Percentiles rank a stretch among this genome's conserved stretches.
Evolutionary conservation across 2,113 vertebrate species (phyloP).

Genomic region (Morone saxatilis): DNA sequence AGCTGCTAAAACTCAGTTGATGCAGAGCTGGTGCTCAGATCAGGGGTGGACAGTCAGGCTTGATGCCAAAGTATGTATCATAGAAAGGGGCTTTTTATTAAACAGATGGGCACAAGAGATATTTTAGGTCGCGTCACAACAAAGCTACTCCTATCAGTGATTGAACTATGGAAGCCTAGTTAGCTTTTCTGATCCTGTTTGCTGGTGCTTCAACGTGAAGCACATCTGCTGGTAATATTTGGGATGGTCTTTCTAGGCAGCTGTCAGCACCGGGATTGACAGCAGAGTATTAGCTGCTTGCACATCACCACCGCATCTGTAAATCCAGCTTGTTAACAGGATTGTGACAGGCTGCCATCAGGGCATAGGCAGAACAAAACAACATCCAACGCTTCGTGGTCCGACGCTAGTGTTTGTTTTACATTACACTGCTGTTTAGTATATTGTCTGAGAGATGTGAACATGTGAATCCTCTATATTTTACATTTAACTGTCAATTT

Average conservation of each 20-base stretch:
- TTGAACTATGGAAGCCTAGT: slow-evolving; percentile 37
- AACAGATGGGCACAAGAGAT: slow-evolving; percentile 69
- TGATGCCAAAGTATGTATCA: slow-evolving; percentile 48
- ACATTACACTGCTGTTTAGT: slow-evolving; percentile 7
- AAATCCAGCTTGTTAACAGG: slow-evolving; percentile 78
- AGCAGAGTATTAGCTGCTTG: slow-evolving; percentile 71
- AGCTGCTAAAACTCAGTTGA: slow-evolving; percentile 61
- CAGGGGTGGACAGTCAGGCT: slow-evolving; percentile 52
- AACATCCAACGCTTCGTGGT: slow-evolving; percentile 29
- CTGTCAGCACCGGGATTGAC: slow-evolving; percentile 77
- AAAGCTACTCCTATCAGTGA: slow-evolving; percentile 59
- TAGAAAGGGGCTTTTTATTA: slow-evolving; percentile 60
- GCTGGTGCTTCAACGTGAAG: slow-evolving; percentile 47
- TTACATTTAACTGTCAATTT: slow-evolving; percentile 20
- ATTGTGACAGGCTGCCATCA: slow-evolving; percentile 64
- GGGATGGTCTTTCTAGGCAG: slow-evolving; percentile 78
- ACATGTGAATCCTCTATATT: slow-evolving; percentile 16
- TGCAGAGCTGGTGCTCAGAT: slow-evolving; percentile 44
- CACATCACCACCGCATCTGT: slow-evolving; percentile 72
- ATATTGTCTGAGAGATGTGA: slow-evolving; percentile 14
- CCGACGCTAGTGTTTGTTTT: slow-evolving; percentile 17
- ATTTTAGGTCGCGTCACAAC: slow-evolving; percentile 50
- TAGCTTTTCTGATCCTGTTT: slow-evolving; percentile 69
- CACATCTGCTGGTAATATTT: slow-evolving; percentile 82
- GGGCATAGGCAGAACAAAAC: slow-evolving; percentile 50